Conservation (phyloP, 2,797 vertebrate species). For the Phyllotis vaccarum region DNA sequence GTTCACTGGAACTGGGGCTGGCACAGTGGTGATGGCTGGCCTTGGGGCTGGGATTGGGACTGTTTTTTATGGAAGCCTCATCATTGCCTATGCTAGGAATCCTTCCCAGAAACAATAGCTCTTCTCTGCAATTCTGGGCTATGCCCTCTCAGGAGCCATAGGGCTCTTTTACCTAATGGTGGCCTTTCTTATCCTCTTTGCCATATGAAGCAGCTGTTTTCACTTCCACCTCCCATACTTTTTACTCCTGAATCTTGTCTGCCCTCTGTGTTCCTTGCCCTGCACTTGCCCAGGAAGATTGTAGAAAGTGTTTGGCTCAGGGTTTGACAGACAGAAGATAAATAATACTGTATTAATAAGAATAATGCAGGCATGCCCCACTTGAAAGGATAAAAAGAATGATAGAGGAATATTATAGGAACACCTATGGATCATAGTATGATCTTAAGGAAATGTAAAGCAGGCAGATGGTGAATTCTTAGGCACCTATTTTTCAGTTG, state of each 20-base stretch:
- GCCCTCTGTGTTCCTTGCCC: not conserved
- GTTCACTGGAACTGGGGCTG: not conserved
- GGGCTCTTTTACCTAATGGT: not conserved
- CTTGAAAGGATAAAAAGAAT: not conserved
- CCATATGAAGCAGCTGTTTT: not conserved
- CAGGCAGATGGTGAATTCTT: not conserved
- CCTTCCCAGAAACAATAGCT: not conserved
- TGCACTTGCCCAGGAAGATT: not conserved
- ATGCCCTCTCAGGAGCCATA: not conserved
- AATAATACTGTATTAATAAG: not conserved
- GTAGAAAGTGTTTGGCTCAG: not conserved
- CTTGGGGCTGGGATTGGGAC: not conserved
- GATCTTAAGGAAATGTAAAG: constrained; percentile 18
- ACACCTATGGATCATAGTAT: not conserved
- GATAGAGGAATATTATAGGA: not conserved
- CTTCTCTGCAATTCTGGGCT: not conserved
- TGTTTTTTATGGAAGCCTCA: not conserved
- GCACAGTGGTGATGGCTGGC: not conserved
- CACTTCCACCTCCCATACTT: not conserved
- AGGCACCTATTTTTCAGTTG: not conserved
- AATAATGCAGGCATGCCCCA: constrained; percentile 2
- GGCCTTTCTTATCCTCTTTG: not conserved
- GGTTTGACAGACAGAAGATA: not conserved
- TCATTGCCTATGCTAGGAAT: not conserved
- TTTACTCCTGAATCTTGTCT: not conserved